These are phyloP conservation scores for Baryphthengus martii DNA, from an alignment of 2,113 vertebrate genomes.

Conservation along the genomic window DNA sequence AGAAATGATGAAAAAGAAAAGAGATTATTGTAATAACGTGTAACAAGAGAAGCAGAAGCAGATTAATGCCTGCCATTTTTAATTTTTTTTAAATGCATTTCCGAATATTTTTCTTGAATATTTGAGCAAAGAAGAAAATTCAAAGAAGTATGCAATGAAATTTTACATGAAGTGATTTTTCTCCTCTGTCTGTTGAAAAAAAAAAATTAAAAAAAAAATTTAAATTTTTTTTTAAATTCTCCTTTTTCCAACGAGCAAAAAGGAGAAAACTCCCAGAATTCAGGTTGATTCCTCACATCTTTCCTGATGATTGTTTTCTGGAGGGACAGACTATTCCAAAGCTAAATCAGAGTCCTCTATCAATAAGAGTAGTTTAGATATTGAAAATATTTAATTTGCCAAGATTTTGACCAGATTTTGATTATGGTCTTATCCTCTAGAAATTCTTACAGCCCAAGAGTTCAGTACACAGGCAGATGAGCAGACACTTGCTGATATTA, in stretches of 20 bases:
- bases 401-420: not conserved
- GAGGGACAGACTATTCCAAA: not conserved
- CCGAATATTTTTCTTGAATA: not conserved
- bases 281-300: rapidly evolving
- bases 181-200: not conserved
- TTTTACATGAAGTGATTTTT: not conserved
- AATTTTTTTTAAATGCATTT: not conserved
- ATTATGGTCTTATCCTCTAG: not conserved
- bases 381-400: not conserved
- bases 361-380: not conserved
- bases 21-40: not conserved
- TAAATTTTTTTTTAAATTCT: too few species aligned
- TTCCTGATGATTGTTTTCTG: not conserved
- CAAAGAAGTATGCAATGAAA: not conserved
- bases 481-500: not conserved
- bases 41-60: not conserved
- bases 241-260: not conserved
- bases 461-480: not conserved
- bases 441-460: not conserved
- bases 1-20: not conserved
- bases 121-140: not conserved
- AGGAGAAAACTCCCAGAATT: not conserved
- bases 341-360: not conserved
- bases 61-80: not conserved
- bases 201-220: rapidly evolving